Conservation (phyloP, 2,888 invertebrate species). For the Eupithecia abbreviata region DNA sequence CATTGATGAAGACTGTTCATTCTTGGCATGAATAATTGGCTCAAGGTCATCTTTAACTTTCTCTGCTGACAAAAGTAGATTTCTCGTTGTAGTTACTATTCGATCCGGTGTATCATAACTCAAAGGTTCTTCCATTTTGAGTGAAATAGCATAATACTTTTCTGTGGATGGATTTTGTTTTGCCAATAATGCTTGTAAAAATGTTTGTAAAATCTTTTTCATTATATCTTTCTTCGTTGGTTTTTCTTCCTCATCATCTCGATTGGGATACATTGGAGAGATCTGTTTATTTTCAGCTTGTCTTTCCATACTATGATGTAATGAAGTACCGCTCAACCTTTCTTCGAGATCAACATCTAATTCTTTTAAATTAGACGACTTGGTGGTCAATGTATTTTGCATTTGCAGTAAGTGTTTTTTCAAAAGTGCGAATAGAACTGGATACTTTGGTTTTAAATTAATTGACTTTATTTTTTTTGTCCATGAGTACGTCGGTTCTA, state of each 20-base stretch:
- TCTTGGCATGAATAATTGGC: not conserved
- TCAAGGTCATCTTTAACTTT: not conserved
- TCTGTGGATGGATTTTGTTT: not conserved
- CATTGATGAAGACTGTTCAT: not conserved
- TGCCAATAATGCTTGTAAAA: not conserved
- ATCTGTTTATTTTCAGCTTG: not conserved
- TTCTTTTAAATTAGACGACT: not conserved
- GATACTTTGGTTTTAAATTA: not conserved
- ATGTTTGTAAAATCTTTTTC: not conserved
- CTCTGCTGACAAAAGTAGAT: not conserved
- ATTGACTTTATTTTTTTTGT: not conserved
- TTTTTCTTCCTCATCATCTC: not conserved
- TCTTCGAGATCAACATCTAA: not conserved
- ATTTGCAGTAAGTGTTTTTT: not conserved
- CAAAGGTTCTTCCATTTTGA: not conserved
- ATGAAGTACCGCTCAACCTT: not conserved
- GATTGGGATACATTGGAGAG: not conserved
- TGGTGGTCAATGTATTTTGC: not conserved
- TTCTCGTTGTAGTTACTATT: not conserved
- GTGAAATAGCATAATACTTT: not conserved
- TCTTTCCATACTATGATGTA: not conserved
- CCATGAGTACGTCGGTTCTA: not conserved
- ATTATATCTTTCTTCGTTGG: not conserved
- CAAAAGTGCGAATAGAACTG: not conserved
- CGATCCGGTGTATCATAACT: not conserved